Conservation (phyloP, 2,113 vertebrate species). For the Paramormyrops kingsleyae region DNA sequence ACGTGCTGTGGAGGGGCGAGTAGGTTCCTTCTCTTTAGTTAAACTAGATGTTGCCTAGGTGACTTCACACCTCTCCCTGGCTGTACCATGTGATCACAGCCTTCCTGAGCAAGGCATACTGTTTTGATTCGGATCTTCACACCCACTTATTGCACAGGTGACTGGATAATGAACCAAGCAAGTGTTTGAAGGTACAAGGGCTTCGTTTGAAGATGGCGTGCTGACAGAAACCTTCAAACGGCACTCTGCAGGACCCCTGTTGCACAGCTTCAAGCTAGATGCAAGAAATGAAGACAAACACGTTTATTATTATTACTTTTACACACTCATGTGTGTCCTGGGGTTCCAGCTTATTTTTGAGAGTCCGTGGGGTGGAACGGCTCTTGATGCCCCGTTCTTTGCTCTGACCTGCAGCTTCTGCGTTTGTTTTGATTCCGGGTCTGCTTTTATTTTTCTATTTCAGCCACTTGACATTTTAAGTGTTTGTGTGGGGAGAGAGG, state of each 20-base stretch:
- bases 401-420: not conserved
- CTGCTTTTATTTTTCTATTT: conserved; percentile 2
- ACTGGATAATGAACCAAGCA: not conserved
- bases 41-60: not conserved
- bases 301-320: not conserved
- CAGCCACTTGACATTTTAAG: conserved; percentile 12
- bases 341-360: not conserved
- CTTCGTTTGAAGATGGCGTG: not conserved
- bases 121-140: not conserved
- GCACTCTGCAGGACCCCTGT: conserved; percentile 6
- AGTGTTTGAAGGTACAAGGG: not conserved
- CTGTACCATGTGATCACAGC: not conserved
- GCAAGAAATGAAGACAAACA: conserved; percentile 1
- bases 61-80: not conserved
- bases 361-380: not conserved
- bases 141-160: not conserved
- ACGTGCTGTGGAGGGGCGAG: not conserved
- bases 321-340: not conserved
- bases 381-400: not conserved
- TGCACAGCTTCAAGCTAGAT: not conserved
- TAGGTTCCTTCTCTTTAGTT: not conserved
- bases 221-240: not conserved
- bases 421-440: not conserved
- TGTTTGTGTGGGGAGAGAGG: not conserved
- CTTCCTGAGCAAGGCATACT: not conserved